Evolutionary conservation across 2,113 vertebrate species (phyloP).

Genomic region (Zapornia atra): DNA sequence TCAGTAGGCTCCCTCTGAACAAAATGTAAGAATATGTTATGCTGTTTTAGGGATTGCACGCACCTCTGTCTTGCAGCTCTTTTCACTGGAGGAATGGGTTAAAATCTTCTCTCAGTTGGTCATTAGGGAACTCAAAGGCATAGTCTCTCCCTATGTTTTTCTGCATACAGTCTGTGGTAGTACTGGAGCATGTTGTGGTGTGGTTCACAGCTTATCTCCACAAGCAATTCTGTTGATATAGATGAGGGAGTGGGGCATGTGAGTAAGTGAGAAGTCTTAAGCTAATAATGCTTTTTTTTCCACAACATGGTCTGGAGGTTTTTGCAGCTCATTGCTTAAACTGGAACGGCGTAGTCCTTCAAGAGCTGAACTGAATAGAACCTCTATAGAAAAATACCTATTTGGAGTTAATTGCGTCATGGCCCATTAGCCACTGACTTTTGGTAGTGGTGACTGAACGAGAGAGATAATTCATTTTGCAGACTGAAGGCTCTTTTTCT

Average conservation of each 20-base stretch:
- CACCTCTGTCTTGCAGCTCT: not conserved
- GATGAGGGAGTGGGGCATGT: not conserved
- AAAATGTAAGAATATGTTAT: not conserved
- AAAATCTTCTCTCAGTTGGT: not conserved
- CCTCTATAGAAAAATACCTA: not conserved
- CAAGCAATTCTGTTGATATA: not conserved
- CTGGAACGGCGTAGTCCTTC: not conserved
- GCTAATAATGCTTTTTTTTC: not conserved
- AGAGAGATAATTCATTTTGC: not conserved
- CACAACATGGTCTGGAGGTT: not conserved
- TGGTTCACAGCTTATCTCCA: not conserved
- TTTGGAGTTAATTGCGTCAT: not conserved
- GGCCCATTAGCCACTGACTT: not conserved
- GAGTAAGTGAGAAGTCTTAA: not conserved
- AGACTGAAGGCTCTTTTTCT: not conserved
- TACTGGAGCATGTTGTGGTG: accelerated
- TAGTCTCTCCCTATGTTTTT: not conserved
- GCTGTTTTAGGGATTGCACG: not conserved
- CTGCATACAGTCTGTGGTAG: not conserved
- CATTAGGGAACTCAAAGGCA: not conserved
- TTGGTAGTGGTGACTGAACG: not conserved
- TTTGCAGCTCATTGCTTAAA: not conserved
- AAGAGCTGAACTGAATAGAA: not conserved
- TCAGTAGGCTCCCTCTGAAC: not conserved
- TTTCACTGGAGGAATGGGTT: not conserved